A percentile compares a stretch with the other conserved stretches of the same genome.
Conservation (phyloP, 2,888 invertebrate species). For the Plusia festucae region DNA sequence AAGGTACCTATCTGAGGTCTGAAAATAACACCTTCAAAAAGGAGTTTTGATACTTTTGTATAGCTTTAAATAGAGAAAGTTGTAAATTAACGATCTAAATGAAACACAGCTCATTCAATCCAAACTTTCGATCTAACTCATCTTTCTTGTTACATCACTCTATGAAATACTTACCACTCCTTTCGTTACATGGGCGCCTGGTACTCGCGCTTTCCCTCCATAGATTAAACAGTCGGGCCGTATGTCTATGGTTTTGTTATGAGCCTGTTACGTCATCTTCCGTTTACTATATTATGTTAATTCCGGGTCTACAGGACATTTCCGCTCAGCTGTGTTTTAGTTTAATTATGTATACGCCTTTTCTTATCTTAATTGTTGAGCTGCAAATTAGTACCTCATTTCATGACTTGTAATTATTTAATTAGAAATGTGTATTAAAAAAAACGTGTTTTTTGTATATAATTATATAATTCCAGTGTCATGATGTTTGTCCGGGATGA, state of each 20-base stretch:
- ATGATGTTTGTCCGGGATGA: no score
- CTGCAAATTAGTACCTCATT: neutral
- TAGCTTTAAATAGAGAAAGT: neutral
- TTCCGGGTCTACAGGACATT: slow-evolving; percentile 39
- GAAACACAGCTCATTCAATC: slow-evolving; percentile 9
- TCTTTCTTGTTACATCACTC: slow-evolving; percentile 33
- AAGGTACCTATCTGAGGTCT: no score
- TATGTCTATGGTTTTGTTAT: slow-evolving; percentile 39
- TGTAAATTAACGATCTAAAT: neutral
- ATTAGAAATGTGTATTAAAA: neutral
- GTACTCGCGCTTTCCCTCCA: slow-evolving; percentile 64
- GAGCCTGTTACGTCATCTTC: slow-evolving; percentile 57
- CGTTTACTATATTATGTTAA: slow-evolving; percentile 41
- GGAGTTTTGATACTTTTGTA: slow-evolving; percentile 3
- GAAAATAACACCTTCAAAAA: neutral
- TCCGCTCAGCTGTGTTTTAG: slow-evolving; percentile 21
- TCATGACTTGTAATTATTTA: neutral
- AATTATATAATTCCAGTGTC: no score
- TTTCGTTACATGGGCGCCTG: slow-evolving; percentile 12
- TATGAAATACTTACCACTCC: slow-evolving; percentile 11
- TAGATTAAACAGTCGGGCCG: slow-evolving; percentile 57
- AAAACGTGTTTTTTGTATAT: neutral
- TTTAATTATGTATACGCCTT: slow-evolving; percentile 4
- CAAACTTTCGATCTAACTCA: slow-evolving; percentile 26
- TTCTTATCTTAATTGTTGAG: neutral